Conservation (phyloP, 2,888 invertebrate genomes). For the Hemithea aestivaria region DNA sequence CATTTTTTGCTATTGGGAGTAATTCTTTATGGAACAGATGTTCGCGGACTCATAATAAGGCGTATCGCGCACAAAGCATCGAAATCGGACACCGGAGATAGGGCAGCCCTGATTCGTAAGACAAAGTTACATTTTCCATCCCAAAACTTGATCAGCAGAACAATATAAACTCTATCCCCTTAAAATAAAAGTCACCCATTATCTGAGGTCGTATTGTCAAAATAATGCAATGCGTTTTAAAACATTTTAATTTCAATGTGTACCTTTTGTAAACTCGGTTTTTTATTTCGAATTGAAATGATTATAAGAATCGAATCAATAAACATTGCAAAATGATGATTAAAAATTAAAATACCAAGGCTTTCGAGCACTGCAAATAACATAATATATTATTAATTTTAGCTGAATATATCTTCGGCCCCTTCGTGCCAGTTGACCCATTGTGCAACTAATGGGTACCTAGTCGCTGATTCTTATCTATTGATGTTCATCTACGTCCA, state of each 20-base stretch:
- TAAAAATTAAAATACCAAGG: constrained; percentile 20
- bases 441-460: constrained; percentile 52
- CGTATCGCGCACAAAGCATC: constrained; percentile 75
- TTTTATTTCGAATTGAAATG: constrained; percentile 45
- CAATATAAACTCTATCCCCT: constrained; percentile 36
- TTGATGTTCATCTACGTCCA: constrained; percentile 57
- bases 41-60: constrained; percentile 75
- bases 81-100: constrained; percentile 78
- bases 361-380: constrained; percentile 10
- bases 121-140: constrained; percentile 50
- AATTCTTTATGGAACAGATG: constrained; percentile 70
- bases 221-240: constrained; percentile 40
- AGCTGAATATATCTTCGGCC: too few relatives aligned
- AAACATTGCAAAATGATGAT: constrained; percentile 21
- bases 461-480: constrained; percentile 63
- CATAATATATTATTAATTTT: constrained; percentile 20
- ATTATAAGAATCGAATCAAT: constrained; percentile 23
- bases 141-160: constrained; percentile 34
- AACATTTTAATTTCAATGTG: constrained; percentile 72
- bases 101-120: constrained; percentile 60
- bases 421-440: too few relatives aligned
- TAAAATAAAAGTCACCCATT: constrained; percentile 23
- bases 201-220: constrained; percentile 7
- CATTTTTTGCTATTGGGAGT: constrained; percentile 65
- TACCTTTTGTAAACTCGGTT: constrained; percentile 58